phyloP scores from a whole-genome alignment of 2,113 vertebrate species.

The Nyctereutes procyonoides region DNA sequence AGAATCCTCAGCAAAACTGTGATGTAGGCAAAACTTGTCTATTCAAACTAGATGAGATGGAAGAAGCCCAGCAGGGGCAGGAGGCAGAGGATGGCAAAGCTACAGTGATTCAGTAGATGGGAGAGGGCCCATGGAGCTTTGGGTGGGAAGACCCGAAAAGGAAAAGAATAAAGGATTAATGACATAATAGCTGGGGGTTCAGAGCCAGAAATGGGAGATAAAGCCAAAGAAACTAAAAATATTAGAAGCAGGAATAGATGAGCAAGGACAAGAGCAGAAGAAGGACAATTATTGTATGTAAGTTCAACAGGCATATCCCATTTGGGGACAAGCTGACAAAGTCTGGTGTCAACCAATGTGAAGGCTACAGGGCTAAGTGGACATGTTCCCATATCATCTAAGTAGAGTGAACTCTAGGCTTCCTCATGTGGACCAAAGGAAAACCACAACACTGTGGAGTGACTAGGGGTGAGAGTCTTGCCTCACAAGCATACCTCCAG shows the following conservation, averaged over 20 bases:
- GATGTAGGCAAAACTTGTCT: neutral
- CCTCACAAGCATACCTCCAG: neutral
- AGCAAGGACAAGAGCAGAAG: neutral
- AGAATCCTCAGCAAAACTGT: neutral
- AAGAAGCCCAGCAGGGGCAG: neutral
- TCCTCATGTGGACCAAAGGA: neutral
- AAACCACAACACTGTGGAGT: neutral
- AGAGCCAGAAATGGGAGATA: neutral
- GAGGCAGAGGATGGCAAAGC: neutral
- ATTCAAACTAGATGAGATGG: neutral
- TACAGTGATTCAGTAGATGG: neutral
- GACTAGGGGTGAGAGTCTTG: neutral
- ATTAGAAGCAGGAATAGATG: neutral
- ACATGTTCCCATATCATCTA: neutral
- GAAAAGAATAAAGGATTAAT: neutral
- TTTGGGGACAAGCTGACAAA: neutral
- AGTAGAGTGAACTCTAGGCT: neutral
- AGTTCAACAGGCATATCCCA: neutral
- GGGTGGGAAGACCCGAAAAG: conserved; percentile 5
- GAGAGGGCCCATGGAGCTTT: neutral
- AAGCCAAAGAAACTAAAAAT: neutral
- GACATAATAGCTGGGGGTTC: neutral
- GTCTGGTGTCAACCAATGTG: neutral
- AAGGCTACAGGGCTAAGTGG: neutral
- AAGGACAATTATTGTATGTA: neutral